A percentile compares a stretch with the other conserved stretches of the same genome.
phyloP scores from a whole-genome alignment of 2,797 vertebrate genomes.

The Paguma larvata region DNA sequence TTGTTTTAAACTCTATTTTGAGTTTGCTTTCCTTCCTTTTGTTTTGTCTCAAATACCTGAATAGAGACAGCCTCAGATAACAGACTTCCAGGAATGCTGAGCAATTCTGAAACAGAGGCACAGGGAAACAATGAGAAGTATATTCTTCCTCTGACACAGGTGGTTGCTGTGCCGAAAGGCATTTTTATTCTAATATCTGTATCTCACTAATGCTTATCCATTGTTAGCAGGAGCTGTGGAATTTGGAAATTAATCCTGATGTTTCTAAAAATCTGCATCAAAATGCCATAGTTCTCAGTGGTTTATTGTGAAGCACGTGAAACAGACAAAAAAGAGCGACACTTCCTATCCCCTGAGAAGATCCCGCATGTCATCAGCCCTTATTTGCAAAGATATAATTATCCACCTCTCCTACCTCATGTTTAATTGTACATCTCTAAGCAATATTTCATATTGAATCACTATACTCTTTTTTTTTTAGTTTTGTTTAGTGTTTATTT shows the following conservation, averaged over 20 bases:
- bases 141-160: conserved; percentile 24
- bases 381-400: conserved; percentile 63
- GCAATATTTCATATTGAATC: background rate
- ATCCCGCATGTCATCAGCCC: background rate
- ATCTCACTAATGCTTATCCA: conserved; percentile 32
- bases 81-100: background rate
- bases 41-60: conserved; percentile 3
- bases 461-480: conserved; percentile 26
- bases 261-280: conserved; percentile 59
- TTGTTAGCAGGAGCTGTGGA: conserved; percentile 6
- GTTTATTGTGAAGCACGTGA: background rate
- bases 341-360: background rate
- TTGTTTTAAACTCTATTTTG: conserved; percentile 23
- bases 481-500: too few species aligned
- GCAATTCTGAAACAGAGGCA: background rate
- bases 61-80: background rate
- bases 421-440: conserved; percentile 53
- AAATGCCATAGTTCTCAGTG: conserved; percentile 12
- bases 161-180: background rate
- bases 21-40: conserved; percentile 10
- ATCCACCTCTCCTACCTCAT: background rate
- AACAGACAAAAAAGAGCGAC: background rate
- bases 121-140: background rate
- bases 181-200: conserved; percentile 63
- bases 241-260: conserved; percentile 41